phyloP scores from a whole-genome alignment of 2,888 invertebrate genomes.

The Hymenopus coronatus region DNA sequence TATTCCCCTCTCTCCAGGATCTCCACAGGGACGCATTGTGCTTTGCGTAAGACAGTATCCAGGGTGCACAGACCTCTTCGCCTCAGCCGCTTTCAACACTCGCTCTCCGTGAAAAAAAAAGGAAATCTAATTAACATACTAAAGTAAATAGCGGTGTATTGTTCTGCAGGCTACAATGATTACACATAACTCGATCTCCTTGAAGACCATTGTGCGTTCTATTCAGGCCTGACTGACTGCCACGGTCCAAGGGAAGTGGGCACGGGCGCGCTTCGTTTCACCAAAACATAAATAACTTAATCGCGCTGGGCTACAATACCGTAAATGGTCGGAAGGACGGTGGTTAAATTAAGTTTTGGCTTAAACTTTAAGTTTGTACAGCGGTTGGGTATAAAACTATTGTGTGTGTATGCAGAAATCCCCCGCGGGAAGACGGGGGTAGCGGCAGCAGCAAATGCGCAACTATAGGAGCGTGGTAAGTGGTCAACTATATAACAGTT shows the following conservation, averaged over 20 bases:
- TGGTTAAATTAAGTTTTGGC: slow-evolving; percentile 15
- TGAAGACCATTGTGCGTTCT: slow-evolving; percentile 14
- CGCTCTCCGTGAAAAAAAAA: slow-evolving; percentile 6
- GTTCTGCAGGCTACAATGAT: slow-evolving; percentile 14
- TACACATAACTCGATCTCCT: slow-evolving; percentile 18
- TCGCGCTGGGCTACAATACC: slow-evolving; percentile 11
- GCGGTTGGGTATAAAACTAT: slow-evolving; percentile 14
- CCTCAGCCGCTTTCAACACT: background rate
- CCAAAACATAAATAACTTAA: slow-evolving; percentile 31
- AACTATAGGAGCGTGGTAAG: background rate
- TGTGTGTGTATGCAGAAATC: background rate
- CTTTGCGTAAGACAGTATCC: slow-evolving; percentile 4
- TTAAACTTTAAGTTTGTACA: slow-evolving; percentile 17
- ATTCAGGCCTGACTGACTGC: slow-evolving; percentile 8
- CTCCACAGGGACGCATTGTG: slow-evolving; percentile 13
- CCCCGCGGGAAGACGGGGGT: slow-evolving; percentile 1
- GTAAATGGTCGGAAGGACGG: background rate
- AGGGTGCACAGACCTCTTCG: background rate
- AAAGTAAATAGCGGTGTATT: slow-evolving; percentile 18
- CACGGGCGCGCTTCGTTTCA: background rate
- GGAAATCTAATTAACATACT: slow-evolving; percentile 15
- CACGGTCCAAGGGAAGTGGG: background rate
- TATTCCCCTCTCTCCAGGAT: background rate
- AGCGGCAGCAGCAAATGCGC: background rate
- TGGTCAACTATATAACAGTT: slow-evolving; percentile 18